Evolutionary conservation across 2,888 invertebrate species (phyloP).

Genomic region (Mystacides longicornis): DNA sequence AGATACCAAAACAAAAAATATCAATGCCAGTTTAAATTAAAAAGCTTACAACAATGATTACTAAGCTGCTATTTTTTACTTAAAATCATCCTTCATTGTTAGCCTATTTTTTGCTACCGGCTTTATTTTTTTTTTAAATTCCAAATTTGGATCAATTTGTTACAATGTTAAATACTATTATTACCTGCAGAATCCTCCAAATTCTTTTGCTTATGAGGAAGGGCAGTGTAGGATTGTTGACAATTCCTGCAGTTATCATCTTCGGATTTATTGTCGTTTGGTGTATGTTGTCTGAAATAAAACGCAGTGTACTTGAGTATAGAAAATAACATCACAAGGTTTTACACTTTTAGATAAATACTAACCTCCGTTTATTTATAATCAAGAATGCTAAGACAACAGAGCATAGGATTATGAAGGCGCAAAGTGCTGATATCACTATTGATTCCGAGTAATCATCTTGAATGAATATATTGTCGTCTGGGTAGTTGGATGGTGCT

Average conservation of each 20-base stretch:
- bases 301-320: too few relatives aligned
- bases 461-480: constrained; percentile 10
- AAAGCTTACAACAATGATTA: too few relatives aligned
- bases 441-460: constrained; percentile 34
- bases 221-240: constrained; percentile 47
- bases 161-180: not conserved
- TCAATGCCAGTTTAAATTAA: too few relatives aligned
- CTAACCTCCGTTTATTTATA: constrained; percentile 45
- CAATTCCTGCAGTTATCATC: constrained; percentile 35
- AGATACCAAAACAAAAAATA: too few relatives aligned
- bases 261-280: constrained; percentile 20
- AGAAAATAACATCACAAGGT: too few relatives aligned
- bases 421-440: constrained; percentile 46
- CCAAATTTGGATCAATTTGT: too few relatives aligned
- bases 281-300: constrained; percentile 31
- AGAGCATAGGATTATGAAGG: constrained; percentile 49
- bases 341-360: not conserved
- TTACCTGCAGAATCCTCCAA: constrained; percentile 27
- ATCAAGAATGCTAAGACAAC: constrained; percentile 52
- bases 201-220: constrained; percentile 40
- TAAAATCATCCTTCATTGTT: too few relatives aligned
- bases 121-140: too few relatives aligned
- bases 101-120: too few relatives aligned
- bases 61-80: too few relatives aligned
- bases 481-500: constrained; percentile 44